These are phyloP conservation scores for Morpho deidamia DNA, from an alignment of 2,888 invertebrate genomes.

Conservation along the genomic window DNA sequence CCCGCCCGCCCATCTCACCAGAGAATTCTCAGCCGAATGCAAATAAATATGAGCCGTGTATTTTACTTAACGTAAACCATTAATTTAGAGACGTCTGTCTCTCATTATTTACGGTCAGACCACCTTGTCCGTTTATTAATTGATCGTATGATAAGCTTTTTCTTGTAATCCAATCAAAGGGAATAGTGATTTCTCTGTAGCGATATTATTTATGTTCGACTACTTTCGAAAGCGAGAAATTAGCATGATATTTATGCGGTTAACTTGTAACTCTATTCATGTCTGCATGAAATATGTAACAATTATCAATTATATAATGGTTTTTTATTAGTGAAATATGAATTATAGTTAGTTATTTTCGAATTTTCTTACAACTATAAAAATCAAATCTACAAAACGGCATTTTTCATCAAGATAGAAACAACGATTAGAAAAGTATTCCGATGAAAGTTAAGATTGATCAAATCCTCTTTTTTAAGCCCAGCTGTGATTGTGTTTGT, in stretches of 20 bases:
- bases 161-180: slow-evolving; percentile 21
- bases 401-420: too few species aligned
- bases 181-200: slow-evolving; percentile 13
- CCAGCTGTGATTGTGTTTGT: too few species aligned
- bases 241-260: slow-evolving; percentile 5
- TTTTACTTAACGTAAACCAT: slow-evolving; percentile 46
- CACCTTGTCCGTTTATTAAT: slow-evolving; percentile 71
- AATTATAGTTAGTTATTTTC: too few species aligned
- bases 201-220: slow-evolving; percentile 15
- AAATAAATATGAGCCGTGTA: slow-evolving; percentile 44
- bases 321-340: too few species aligned
- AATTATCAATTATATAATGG: background rate
- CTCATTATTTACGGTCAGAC: slow-evolving; percentile 63
- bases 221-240: slow-evolving; percentile 16
- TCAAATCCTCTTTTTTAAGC: too few species aligned
- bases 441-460: too few species aligned
- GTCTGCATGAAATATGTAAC: slow-evolving; percentile 4
- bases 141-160: slow-evolving; percentile 57
- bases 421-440: too few species aligned
- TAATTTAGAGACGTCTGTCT: slow-evolving; percentile 66
- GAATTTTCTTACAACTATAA: too few species aligned
- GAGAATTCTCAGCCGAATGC: slow-evolving; percentile 29
- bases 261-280: slow-evolving; percentile 1
- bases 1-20: slow-evolving; percentile 66
- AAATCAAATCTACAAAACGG: too few species aligned